Conservation (phyloP, 2,113 vertebrate genomes). For the Hippocampus barbouri region DNA sequence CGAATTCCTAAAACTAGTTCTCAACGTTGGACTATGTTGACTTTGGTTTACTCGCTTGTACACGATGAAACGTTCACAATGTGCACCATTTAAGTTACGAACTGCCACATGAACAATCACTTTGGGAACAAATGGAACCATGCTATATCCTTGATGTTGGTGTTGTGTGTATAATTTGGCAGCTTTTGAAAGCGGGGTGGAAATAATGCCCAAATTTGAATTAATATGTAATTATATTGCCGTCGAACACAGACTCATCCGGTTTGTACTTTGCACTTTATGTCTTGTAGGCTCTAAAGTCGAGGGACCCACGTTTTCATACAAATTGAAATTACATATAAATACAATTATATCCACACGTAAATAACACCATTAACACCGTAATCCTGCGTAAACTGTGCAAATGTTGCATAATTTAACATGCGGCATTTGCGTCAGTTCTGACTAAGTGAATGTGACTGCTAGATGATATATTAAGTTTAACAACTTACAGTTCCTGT, state of each 20-base stretch:
- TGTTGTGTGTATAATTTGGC: neutral
- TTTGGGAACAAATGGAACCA: neutral
- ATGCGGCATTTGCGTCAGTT: neutral
- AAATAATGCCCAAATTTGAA: neutral
- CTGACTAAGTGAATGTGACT: neutral
- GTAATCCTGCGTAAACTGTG: neutral
- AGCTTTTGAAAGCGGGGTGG: neutral
- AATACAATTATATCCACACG: neutral
- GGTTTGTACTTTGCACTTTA: slow-evolving; percentile 4
- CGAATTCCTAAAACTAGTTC: neutral
- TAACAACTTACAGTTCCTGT: neutral
- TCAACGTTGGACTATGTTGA: too few relatives aligned
- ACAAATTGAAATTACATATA: neutral
- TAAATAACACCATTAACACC: neutral
- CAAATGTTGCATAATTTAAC: neutral
- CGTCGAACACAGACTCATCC: neutral
- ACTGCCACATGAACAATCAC: neutral
- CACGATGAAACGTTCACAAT: neutral
- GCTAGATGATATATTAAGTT: neutral
- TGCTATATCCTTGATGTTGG: neutral
- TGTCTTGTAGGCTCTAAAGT: neutral
- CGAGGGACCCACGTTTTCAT: neutral
- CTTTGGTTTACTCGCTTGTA: neutral
- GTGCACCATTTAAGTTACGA: neutral
- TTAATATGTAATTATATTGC: neutral